Evolutionary conservation across 2,797 vertebrate species (phyloP).

Genomic region (Novumbra hubbsi): DNA sequence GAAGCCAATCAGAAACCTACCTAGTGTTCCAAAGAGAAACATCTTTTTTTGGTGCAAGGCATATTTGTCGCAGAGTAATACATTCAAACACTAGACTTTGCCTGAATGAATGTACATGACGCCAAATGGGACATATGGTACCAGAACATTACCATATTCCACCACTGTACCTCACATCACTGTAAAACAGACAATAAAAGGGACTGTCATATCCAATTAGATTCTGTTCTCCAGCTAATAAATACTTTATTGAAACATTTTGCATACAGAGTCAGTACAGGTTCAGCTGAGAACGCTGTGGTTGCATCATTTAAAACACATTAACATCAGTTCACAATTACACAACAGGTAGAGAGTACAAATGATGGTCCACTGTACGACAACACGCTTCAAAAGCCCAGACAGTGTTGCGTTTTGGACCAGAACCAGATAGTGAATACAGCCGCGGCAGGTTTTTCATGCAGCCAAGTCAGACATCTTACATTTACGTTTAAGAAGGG

Average conservation of each 20-base stretch:
- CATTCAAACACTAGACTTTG: not conserved
- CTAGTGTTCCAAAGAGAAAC: too few relatives aligned
- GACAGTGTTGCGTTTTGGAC: not conserved
- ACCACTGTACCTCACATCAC: constrained; percentile 24
- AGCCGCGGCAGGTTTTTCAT: not conserved
- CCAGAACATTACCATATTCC: constrained; percentile 14
- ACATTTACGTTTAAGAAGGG: not conserved
- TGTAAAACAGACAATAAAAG: constrained; percentile 32
- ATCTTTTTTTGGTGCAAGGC: too few relatives aligned
- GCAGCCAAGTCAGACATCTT: not conserved
- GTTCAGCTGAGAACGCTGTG: constrained; percentile 19
- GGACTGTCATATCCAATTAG: not conserved
- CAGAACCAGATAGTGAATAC: not conserved
- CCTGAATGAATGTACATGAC: constrained; percentile 27
- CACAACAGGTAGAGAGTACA: not conserved
- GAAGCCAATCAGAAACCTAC: not conserved
- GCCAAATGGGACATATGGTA: constrained; percentile 18
- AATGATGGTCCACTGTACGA: not conserved
- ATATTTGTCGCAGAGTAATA: too few relatives aligned
- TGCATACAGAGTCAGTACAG: constrained; percentile 30
- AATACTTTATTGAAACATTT: constrained; percentile 70
- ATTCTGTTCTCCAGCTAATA: constrained; percentile 56
- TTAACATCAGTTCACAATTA: not conserved
- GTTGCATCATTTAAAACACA: not conserved
- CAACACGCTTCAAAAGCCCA: not conserved